Evolutionary conservation across 2,113 vertebrate species (phyloP), one percentile per base, ranked within the genome.

Genomic region (Mellivora capensis): DNA sequence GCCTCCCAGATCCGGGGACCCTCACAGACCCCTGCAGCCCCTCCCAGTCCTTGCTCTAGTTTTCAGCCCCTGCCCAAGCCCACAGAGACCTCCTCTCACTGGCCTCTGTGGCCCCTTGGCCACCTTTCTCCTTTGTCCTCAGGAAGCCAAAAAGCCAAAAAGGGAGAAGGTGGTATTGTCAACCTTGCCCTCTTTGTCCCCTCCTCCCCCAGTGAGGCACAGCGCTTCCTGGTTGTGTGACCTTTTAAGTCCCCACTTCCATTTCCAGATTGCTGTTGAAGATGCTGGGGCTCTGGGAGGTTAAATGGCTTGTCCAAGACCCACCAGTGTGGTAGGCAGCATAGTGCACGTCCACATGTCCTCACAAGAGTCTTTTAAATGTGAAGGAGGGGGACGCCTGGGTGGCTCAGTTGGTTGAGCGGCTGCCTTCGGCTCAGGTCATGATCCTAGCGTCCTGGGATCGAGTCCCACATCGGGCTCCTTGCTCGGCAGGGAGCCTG

Each of bases 301-400:
- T 82, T 49, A 76, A 82, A 39, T 39, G 61, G 34, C 64, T 72
- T 86, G 44, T 76, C 80, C 42, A n/a, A 71, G 39, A 54, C 42
- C 54, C 44, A 13, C 11, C 47, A 34, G 6, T 25, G 3, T n/a
- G 57, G 52, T 49, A 15, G 54, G 71, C 23, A 44, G 39, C 88
- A 62, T 1, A 34, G 12, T 14, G 39, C 11, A 15, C 2, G n/a
- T n/a, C n/a, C 14, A 29, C 52, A 0, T 1, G 62, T 72, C 0
- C 4, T 61, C 59, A 17, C 6, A 3, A 61, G 74, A 5, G 54
- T 61, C 47, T 62, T 93, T 91, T 82, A 10, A 62, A 42, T 20
- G n/a, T n/a, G 61, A 54, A 37, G n/a, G 79, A 72, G 31, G 39
- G 49, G n/a, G n/a, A n/a, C n/a, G n/a, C n/a, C n/a, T n/a, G n/a